Base-by-base conservation (phyloP, 1,140 invertebrate species). In the Hyposmocoma kahamanoa region DNA sequence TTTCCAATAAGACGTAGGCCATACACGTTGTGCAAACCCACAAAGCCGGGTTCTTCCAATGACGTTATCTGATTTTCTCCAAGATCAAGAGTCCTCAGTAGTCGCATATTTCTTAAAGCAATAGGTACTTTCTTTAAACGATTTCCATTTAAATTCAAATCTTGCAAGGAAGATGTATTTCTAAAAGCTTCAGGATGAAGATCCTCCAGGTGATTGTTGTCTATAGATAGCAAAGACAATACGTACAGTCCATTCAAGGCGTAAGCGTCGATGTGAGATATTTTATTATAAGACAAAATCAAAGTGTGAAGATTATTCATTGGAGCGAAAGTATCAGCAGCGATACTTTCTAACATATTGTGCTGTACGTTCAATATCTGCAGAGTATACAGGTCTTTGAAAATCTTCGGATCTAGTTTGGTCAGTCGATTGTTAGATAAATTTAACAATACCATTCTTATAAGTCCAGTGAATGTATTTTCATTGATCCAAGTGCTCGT, bases 1-100 rank as follows among this genome's bases (percentile, higher is more conserved):
- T 98, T 98, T 52, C 95, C 95, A 44, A 96, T 95, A 47, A 98
- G 84, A 10, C 95, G 87, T 22, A 98, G 80, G 0, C 95, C 95
- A 70, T 95, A 95, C 0, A 93, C 83, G 65, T 92, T 90, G 43
- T 90, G 90, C 84, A 97, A 90, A 2, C 95, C 95, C 47, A 92
- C 89, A 73, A 97, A 96, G 20, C 92, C 91, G 1, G 93, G 91
- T 52, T 94, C 92, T 53, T 94, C 91, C 47, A 97, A 80, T 45
- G 89, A 90, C 38, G 90, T 88, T 62, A 96, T 93, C 69, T 89
- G 88, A 84, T 97, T 97, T 79, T 95, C 94, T 24, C 94, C 94
- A 28, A 96, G 86, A 88, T 97, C 95, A 30, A 97, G 89, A 1
- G 92, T 95, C 70, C 93, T 91, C 46, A 97, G 82, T 48, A 92